Evolutionary conservation across 1,140 invertebrate species (phyloP).

Genomic region (Zaprionus camerounensis): DNA sequence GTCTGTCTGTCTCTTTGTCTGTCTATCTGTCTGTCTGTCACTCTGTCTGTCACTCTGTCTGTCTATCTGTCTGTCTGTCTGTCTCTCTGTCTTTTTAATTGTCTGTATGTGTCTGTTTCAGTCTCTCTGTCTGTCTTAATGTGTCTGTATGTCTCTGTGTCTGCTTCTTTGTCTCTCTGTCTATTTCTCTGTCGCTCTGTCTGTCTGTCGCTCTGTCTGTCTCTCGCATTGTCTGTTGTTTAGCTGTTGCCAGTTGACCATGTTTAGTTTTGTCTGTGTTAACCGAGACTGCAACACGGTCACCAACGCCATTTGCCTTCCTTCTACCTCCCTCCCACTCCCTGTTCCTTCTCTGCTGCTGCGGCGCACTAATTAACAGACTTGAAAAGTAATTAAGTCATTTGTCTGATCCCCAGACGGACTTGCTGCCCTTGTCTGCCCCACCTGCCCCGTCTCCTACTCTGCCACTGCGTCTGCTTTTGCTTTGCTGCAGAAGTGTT

Average conservation of each 20-base stretch:
- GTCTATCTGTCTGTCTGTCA: not conserved
- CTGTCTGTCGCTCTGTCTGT: not conserved
- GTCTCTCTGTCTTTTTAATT: too few relatives aligned
- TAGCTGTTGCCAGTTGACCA: constrained; percentile 23
- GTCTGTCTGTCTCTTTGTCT: not conserved
- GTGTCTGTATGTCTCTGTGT: not conserved
- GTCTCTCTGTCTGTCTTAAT: too few relatives aligned
- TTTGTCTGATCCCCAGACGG: constrained; percentile 76
- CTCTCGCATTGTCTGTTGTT: constrained; percentile 14
- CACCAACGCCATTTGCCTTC: constrained; percentile 42
- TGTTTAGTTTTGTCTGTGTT: constrained; percentile 46
- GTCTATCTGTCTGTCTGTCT: not conserved
- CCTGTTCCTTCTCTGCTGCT: constrained; percentile 19
- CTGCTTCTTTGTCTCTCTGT: not conserved
- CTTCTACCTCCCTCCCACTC: not conserved
- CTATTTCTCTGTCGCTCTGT: constrained; percentile 24
- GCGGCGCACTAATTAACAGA: constrained; percentile 77
- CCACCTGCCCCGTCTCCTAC: not conserved
- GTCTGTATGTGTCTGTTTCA: not conserved
- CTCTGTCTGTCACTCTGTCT: too few relatives aligned
- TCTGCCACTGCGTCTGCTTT: constrained; percentile 25
- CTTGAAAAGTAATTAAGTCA: constrained; percentile 82
- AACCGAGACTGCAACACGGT: constrained; percentile 40
- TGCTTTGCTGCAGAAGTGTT: constrained; percentile 38
- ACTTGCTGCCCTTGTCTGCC: constrained; percentile 29